Percentiles rank a stretch among this genome's conserved stretches.
Conservation (phyloP, 2,797 vertebrate genomes). For the Macropodus opercularis region DNA sequence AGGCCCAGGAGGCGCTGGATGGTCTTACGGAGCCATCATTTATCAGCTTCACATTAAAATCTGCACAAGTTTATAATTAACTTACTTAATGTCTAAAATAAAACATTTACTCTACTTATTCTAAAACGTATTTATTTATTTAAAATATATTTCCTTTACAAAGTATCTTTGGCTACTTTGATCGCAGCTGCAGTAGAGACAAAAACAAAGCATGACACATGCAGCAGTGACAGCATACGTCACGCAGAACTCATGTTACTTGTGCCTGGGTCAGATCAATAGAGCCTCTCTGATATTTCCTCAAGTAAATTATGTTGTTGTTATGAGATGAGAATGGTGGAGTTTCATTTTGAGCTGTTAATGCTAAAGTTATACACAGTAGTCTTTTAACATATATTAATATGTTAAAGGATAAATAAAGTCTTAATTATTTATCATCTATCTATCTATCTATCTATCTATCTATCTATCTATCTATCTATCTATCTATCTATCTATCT, state of each 20-base stretch:
- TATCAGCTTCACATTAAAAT: slow-evolving; percentile 29
- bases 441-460: no score
- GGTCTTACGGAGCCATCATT: slow-evolving; percentile 25
- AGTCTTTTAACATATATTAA: no score
- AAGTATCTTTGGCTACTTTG: slow-evolving; percentile 7
- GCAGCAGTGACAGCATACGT: slow-evolving; percentile 19
- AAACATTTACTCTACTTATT: slow-evolving; percentile 5
- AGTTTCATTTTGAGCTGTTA: no score
- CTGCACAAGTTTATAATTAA: slow-evolving; percentile 25
- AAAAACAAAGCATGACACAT: slow-evolving; percentile 46
- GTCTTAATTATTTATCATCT: no score
- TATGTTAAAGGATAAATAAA: no score
- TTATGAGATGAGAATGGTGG: slow-evolving; percentile 32
- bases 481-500: no score
- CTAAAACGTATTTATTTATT: slow-evolving; percentile 24
- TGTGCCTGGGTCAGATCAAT: slow-evolving; percentile 56
- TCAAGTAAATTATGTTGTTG: slow-evolving; percentile 32
- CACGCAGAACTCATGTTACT: slow-evolving; percentile 58
- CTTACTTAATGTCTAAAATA: slow-evolving; percentile 2
- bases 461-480: no score
- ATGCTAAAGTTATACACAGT: no score
- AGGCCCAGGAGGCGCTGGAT: slow-evolving; percentile 7
- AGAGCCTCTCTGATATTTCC: slow-evolving; percentile 47
- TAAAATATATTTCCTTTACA: slow-evolving; percentile 13
- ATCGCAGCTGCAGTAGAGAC: slow-evolving; percentile 18